Base-by-base conservation (phyloP, 2,797 vertebrate species). In the Danio kyathit region DNA sequence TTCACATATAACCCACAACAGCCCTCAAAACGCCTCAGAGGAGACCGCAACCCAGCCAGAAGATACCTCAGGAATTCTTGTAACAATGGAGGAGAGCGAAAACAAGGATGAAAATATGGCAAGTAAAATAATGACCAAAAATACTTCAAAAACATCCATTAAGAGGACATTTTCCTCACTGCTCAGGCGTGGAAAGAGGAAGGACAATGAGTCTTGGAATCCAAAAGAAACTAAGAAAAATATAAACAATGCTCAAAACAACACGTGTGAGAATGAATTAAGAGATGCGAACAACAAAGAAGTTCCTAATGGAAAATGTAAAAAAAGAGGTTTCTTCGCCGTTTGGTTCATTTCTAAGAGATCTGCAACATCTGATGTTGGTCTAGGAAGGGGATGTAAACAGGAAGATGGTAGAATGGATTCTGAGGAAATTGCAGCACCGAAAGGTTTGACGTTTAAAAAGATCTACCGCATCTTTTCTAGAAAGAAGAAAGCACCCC, bases 111-210 rank as follows among this genome's bases (percentile, higher is more conserved):
- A 87, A 56, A 90, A 83, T 13, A 87, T 81, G 52, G 66, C 76
- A 84, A 79, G 9, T 82, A 83, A 63, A 79, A 21, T 14, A 14
- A 70, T 51, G 52, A 83, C 78, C 67, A 85, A 17, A 74, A 84
- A 75, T 52, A 52, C 61, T 60, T 85, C 88, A 0, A 84, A 74
- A 0, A 67, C 85, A 44, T 85, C 88, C 54, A 88, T 89, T 0
- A 92, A 90, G 75, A 87, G 86, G 52, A 80, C 90, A 2, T 87
- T 92, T 66, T 92, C 90, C 57, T 89, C 91, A 17, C 85, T 94
- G 2, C 82, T 84, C 6, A 29, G 93, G n/a, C 96, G 96, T 73
- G 91, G 92, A 81, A 95, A 89, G 51, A 94, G 91, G 88, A 94
- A 94, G 69, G 52, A 76, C 76, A 79, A 76, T 13, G 63, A 56